Evolutionary conservation across 2,888 invertebrate genomes (phyloP), one percentile per base, ranked within the genome.

Genomic region (Tipula vernalis): DNA sequence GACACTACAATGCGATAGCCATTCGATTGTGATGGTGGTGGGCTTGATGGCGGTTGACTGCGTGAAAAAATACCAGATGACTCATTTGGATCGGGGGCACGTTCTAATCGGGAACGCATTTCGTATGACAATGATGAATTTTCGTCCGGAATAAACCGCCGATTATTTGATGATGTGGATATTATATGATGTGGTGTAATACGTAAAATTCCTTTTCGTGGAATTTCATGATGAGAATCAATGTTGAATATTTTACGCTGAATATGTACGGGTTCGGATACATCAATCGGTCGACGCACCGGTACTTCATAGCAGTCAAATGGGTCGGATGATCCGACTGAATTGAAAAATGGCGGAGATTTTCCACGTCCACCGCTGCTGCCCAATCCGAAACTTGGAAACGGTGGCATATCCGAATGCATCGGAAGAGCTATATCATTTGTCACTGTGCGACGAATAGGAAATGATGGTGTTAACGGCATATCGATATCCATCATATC

Each of bases 1-100:
- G 98, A 97, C 2, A 98, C 97, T 87, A 97, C 95, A 90, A 98
- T 96, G 89, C 97, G 94, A 91, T 95, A 97, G 84, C 98, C 97
- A 4, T 91, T 91, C 3, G 94, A 92, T 71, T 88, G 87, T 41
- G 91, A 90, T 87, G 91, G 92, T 41, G 89, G 90, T 71, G 71
- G 71, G 57, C 47, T 47, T 18, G 57, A 39, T 42, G 86, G n/a
- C 13, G 42, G 39, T 36, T 86, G 86, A 15, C 42, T 42, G n/a
- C 91, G 91, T 1, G 92, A 90, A 87, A 91, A 91, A 47, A 91
- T 91, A 2, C 91, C 91, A 88, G 91, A 90, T 0, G 92, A 91
- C 3, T 89, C 88, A 39, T 91, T 91, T 28, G 90, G 90, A 88
- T 91, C 91, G 0, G 90, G 91, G 15, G 91, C 90, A 71, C 88